A percentile compares a stretch with the other conserved stretches of the same genome.
phyloP scores from a whole-genome alignment of 2,797 vertebrate genomes.

The Acipenser oxyrinchus region DNA sequence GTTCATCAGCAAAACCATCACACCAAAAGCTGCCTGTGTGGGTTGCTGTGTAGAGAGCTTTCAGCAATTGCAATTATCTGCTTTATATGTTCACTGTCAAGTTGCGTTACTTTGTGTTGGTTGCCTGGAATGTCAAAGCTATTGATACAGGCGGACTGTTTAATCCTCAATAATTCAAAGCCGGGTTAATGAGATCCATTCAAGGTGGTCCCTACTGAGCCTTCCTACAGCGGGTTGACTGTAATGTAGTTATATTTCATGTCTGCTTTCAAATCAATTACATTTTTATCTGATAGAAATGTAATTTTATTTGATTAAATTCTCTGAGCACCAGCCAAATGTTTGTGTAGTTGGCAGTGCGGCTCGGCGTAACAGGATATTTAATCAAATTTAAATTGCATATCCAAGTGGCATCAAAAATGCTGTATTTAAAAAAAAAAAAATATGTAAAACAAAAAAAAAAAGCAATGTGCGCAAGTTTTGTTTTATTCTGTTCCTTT shows the following conservation, averaged over 20 bases:
- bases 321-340: constrained; percentile 53
- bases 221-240: constrained; percentile 45
- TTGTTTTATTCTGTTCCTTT: constrained; percentile 32
- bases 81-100: neutral
- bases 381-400: constrained; percentile 57
- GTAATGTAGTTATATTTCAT: constrained; percentile 69
- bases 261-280: constrained; percentile 75
- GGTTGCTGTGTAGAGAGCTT: neutral
- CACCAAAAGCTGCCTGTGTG: constrained; percentile 6
- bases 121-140: constrained; percentile 48
- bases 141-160: constrained; percentile 29
- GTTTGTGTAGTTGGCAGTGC: constrained; percentile 43
- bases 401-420: constrained; percentile 60
- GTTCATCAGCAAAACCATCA: no score
- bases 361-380: constrained; percentile 62
- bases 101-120: neutral
- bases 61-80: neutral
- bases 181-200: constrained; percentile 65
- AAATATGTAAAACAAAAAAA: constrained; percentile 48
- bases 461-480: constrained; percentile 53
- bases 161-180: constrained; percentile 63
- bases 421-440: constrained; percentile 25
- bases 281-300: constrained; percentile 67
- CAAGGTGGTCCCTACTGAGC: constrained; percentile 51
- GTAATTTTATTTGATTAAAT: constrained; percentile 68